phyloP scores from a whole-genome alignment of 2,797 vertebrate species.

The Tokudaia tokunoshimensis region DNA sequence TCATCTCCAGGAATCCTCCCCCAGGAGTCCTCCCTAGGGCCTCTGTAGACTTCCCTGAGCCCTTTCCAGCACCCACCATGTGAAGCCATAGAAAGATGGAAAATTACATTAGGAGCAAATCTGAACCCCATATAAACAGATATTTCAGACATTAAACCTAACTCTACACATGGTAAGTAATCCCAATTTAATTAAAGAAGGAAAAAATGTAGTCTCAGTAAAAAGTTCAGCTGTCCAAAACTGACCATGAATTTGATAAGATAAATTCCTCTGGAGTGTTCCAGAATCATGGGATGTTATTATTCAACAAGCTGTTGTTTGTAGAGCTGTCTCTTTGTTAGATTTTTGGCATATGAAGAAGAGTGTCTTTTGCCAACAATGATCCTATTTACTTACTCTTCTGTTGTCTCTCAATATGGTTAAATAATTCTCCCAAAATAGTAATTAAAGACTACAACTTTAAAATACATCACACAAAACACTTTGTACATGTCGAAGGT shows the following conservation, averaged over 20 bases:
- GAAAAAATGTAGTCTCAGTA: neutral
- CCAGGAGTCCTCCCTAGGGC: neutral
- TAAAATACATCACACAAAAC: constrained; percentile 16
- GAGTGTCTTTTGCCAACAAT: neutral
- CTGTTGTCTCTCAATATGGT: constrained; percentile 37
- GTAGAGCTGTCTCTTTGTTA: constrained; percentile 1
- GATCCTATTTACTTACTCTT: constrained; percentile 62
- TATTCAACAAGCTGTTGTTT: constrained; percentile 39
- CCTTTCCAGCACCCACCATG: fast-evolving
- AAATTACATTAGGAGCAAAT: constrained; percentile 62
- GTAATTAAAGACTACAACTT: neutral
- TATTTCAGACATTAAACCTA: neutral
- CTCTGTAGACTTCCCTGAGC: neutral
- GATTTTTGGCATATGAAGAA: constrained; percentile 20
- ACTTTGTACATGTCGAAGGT: neutral
- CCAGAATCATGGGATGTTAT: constrained; percentile 14
- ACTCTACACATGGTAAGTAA: neutral
- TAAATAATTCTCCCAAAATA: constrained; percentile 52
- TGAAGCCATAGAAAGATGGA: constrained; percentile 18
- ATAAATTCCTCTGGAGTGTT: constrained; percentile 36
- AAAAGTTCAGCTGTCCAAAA: constrained; percentile 46
- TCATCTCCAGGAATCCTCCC: neutral
- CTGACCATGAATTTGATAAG: neutral
- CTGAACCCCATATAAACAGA: neutral
- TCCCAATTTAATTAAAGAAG: neutral